A percentile compares a stretch with the other conserved stretches of the same genome.
Conservation (phyloP, 1,140 invertebrate genomes). For the Notospermus geniculatus region DNA sequence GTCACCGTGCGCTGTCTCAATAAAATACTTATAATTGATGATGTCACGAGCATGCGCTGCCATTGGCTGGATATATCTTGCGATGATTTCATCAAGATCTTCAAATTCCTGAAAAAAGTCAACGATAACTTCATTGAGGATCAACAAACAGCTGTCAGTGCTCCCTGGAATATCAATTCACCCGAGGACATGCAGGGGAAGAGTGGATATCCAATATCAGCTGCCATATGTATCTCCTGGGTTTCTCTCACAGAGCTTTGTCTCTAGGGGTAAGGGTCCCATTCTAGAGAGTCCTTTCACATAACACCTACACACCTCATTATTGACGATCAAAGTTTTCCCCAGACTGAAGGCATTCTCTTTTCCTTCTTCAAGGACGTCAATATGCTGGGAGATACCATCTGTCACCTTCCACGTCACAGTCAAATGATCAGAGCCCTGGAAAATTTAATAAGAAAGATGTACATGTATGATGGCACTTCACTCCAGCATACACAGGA, state of each 20-base stretch:
- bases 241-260: too few species aligned
- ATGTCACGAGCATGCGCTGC: constrained; percentile 87
- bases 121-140: too few species aligned
- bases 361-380: constrained; percentile 93
- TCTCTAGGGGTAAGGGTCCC: too few species aligned
- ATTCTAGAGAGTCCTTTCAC: too few species aligned
- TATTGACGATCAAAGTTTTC: constrained; percentile 65
- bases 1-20: constrained; percentile 65
- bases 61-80: constrained; percentile 94
- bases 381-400: constrained; percentile 92
- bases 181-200: too few species aligned
- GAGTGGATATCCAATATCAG: too few species aligned
- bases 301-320: constrained; percentile 43
- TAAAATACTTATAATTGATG: constrained; percentile 87
- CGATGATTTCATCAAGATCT: constrained; percentile 98
- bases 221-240: too few species aligned
- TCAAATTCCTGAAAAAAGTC: constrained; percentile 76
- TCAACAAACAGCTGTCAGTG: too few species aligned
- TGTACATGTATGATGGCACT: too few species aligned
- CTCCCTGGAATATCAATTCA: too few species aligned
- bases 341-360: constrained; percentile 95
- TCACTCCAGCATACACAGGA: too few species aligned
- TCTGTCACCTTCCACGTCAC: constrained; percentile 98
- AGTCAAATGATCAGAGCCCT: constrained; percentile 91
- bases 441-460: constrained; percentile 8